Percentiles rank a stretch among this genome's conserved stretches.
phyloP scores from a whole-genome alignment of 2,797 vertebrate species.

The Furcifer pardalis region DNA sequence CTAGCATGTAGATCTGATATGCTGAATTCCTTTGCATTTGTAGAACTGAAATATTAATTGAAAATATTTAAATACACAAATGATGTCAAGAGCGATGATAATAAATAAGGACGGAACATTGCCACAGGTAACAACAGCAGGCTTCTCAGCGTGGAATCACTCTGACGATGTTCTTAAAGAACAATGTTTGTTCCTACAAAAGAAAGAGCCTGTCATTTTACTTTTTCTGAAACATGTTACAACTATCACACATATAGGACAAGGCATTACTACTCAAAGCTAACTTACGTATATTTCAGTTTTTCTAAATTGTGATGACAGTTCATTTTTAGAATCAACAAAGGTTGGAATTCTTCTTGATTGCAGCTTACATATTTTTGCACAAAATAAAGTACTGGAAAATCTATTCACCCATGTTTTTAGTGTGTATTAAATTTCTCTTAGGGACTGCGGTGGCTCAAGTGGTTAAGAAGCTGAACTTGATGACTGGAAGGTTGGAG shows the following conservation, averaged over 20 bases:
- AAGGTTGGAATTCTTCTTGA: not conserved
- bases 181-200: constrained; percentile 76
- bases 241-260: not conserved
- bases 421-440: no score
- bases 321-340: not conserved
- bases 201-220: not conserved
- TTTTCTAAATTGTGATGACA: not conserved
- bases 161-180: constrained; percentile 72
- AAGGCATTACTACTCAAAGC: not conserved
- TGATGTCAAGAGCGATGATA: constrained; percentile 11
- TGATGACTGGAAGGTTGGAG: no score
- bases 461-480: no score
- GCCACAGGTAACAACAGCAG: constrained; percentile 33
- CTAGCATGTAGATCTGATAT: not conserved
- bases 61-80: constrained; percentile 53
- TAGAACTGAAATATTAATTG: not conserved
- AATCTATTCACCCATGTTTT: no score
- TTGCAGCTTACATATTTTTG: not conserved
- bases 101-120: constrained; percentile 64
- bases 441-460: no score
- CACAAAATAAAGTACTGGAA: not conserved
- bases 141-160: constrained; percentile 37
- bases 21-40: not conserved
- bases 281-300: not conserved
- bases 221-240: not conserved